Evolutionary conservation across 1,140 invertebrate genomes (phyloP), one percentile per base, ranked within the genome.

Genomic region (Trypoxylus dichotomus): DNA sequence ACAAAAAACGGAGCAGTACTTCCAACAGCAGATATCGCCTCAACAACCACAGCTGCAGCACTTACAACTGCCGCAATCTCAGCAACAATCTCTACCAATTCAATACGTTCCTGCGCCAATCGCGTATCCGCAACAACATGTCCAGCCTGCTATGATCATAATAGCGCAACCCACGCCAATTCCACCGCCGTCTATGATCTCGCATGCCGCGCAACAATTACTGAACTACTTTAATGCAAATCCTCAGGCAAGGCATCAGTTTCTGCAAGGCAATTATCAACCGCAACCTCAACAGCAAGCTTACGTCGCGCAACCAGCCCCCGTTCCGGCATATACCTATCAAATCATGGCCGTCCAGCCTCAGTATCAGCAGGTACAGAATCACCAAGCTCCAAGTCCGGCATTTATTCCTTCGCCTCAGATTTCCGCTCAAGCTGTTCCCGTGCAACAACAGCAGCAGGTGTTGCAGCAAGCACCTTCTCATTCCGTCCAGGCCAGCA

Each of bases 161-260:
- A 81, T 85, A 42, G 82, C 84, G 32, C 84, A 85, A 76, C 83
- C 84, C 8, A 79, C 83, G 1, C 78, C 76, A 7, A 60, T 83
- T 10, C 82, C 83, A 1, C 77, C 79, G 11, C 78, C 79, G 29
- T 42, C 80, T 15, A 25, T 82, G 3, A 80, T 74, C 37, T 78
- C 37, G 47, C 78, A 74, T 5, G 76, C 68, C 60, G 78, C 79
- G 7, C 83, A 84, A 72, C 83, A 82, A 72, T 63, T 85, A 13
- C n/a, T 85, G 10, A 79, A 83, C 37, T 83, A 83, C 74, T 83
- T 84, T 75, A 80, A 83, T n/a, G 75, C 74, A 21, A 81, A 79
- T 76, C 79, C 79, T 15, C 79, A 79, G 73, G 83, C 81, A 3
- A 78, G 78, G 77, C 81, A 80, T 63, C 80, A 83, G 27, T 77